Percentiles rank a stretch among this genome's conserved stretches.
phyloP scores from a whole-genome alignment of 2,797 vertebrate species.

The Euphonia xanthogaster region DNA sequence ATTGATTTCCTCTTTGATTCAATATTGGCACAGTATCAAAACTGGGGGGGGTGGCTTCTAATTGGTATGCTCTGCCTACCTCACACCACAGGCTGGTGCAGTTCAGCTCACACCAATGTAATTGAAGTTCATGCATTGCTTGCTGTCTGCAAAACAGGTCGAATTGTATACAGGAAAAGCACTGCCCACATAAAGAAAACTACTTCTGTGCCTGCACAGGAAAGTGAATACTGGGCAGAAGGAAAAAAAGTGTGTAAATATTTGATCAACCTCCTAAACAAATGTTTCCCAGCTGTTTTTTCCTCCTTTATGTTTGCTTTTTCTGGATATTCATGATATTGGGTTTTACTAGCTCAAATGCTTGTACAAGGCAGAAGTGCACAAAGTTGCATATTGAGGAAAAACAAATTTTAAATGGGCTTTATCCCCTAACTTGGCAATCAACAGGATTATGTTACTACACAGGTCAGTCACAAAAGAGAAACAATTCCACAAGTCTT shows the following conservation, averaged over 20 bases:
- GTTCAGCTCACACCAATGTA: neutral
- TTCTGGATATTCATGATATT: neutral
- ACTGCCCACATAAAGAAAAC: neutral
- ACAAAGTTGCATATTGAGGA: neutral
- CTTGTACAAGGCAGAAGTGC: neutral
- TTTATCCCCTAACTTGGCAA: neutral
- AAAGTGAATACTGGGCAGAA: neutral
- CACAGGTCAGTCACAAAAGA: neutral
- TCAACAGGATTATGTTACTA: neutral
- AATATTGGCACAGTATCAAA: neutral
- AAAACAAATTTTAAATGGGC: neutral
- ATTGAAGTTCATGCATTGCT: neutral
- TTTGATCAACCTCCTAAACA: conserved; percentile 9
- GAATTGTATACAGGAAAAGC: neutral
- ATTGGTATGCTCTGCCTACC: neutral
- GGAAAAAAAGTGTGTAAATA: neutral
- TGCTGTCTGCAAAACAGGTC: neutral
- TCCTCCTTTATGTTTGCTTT: neutral
- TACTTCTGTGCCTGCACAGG: neutral
- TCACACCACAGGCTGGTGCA: neutral
- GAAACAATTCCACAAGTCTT: neutral
- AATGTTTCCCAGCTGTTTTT: neutral
- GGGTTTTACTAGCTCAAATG: neutral
- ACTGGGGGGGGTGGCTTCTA: neutral
- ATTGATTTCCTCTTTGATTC: neutral